A percentile compares a stretch with the other conserved stretches of the same genome.
phyloP scores from a whole-genome alignment of 2,113 vertebrate species.

The Micromys minutus region DNA sequence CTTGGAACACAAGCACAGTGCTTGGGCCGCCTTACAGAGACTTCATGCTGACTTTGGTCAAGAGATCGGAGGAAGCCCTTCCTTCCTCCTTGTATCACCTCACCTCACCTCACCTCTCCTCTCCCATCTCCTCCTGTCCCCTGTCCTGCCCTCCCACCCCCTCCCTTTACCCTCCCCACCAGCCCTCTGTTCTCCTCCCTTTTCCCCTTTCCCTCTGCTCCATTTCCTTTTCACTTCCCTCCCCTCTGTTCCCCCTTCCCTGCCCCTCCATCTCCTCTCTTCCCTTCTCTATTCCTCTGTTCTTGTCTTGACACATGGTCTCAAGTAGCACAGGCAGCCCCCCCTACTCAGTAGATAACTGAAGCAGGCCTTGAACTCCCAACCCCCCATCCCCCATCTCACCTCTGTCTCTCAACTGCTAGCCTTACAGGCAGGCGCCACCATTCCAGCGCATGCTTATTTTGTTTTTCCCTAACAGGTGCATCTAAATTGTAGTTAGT shows the following conservation, averaged over 20 bases:
- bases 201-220: fast-evolving
- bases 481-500: not conserved
- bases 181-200: not conserved
- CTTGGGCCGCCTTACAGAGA: not conserved
- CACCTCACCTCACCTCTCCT: not conserved
- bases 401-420: not conserved
- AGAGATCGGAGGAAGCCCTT: not conserved
- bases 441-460: not conserved
- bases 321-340: not conserved
- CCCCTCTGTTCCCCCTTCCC: too few relatives aligned
- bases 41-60: not conserved
- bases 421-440: too few relatives aligned
- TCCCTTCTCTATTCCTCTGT: too few relatives aligned
- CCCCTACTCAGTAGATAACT: not conserved
- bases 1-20: too few relatives aligned
- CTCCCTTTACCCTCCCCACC: not conserved
- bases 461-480: slow-evolving; percentile 7
- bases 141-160: not conserved
- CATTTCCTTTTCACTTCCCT: not conserved
- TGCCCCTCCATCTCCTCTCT: not conserved
- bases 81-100: too few relatives aligned
- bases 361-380: not conserved
- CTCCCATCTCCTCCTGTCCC: too few relatives aligned
- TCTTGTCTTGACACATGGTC: not conserved
- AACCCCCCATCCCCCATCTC: too few relatives aligned